A percentile compares a stretch with the other conserved stretches of the same genome.
Evolutionary conservation across 1,140 invertebrate species (phyloP).

Genomic region (Aphidius gifuensis): DNA sequence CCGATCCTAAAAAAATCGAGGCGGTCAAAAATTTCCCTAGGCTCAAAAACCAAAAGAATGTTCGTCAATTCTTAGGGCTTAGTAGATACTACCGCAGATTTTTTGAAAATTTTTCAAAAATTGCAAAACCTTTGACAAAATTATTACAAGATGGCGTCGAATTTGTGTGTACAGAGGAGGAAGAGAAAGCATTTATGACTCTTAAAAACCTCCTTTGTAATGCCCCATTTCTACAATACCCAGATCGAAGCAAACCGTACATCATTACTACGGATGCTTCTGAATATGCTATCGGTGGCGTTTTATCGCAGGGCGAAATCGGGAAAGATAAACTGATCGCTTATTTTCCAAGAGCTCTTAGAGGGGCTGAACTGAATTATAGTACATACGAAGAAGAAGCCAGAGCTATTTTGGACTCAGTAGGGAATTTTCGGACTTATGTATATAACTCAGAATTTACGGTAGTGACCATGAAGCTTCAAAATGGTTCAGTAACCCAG

Average conservation of each 20-base stretch:
- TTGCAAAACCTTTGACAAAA: slow-evolving; percentile 1
- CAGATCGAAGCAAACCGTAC: background rate
- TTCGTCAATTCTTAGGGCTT: background rate
- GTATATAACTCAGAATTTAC: background rate
- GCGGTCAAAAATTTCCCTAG: background rate
- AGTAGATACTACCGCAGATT: background rate
- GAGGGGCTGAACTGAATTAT: too few relatives aligned
- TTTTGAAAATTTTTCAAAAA: background rate
- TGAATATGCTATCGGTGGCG: too few relatives aligned
- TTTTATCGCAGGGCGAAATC: too few relatives aligned
- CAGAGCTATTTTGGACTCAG: too few relatives aligned
- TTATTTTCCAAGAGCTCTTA: too few relatives aligned
- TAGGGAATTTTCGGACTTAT: background rate
- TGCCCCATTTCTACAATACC: slow-evolving; percentile 1
- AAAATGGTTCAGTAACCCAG: too few relatives aligned
- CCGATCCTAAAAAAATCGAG: background rate
- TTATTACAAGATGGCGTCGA: background rate
- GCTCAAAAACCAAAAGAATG: background rate
- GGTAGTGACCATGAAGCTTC: too few relatives aligned
- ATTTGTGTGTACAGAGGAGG: background rate
- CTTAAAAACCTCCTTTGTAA: background rate
- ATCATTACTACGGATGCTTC: too few relatives aligned
- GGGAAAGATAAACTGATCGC: too few relatives aligned
- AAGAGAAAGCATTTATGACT: background rate
- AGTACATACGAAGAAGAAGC: too few relatives aligned